A percentile compares a stretch with the other conserved stretches of the same genome.
Evolutionary conservation across 2,113 vertebrate genomes (phyloP).

Genomic region (Lophochroa leadbeateri): DNA sequence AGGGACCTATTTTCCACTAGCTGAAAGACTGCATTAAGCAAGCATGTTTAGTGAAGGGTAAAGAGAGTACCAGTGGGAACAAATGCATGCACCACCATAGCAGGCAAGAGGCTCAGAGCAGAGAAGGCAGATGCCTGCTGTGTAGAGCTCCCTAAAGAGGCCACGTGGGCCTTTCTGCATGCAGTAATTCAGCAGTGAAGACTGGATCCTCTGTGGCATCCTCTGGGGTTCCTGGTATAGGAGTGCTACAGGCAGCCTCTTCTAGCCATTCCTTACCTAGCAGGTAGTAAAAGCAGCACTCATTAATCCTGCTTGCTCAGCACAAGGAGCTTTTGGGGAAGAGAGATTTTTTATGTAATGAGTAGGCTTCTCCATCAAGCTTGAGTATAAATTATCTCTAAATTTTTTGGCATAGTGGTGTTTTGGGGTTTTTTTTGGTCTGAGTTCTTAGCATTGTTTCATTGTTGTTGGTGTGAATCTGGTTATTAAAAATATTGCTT

Average conservation of each 20-base stretch:
- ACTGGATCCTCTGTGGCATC: background rate
- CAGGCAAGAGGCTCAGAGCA: background rate
- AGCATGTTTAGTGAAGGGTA: slow-evolving; percentile 72
- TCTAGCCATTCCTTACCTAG: background rate
- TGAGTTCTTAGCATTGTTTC: background rate
- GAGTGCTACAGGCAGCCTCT: background rate
- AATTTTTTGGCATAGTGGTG: background rate
- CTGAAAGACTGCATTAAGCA: slow-evolving; percentile 72
- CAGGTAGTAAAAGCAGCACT: background rate
- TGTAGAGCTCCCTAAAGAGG: slow-evolving; percentile 39
- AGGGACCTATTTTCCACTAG: slow-evolving; percentile 71
- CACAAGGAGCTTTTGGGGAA: background rate
- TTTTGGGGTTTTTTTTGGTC: background rate
- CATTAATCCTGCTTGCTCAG: background rate
- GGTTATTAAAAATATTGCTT: background rate
- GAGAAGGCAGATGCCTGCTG: slow-evolving; percentile 48
- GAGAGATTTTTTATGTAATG: background rate
- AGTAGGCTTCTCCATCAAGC: background rate
- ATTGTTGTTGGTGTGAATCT: background rate
- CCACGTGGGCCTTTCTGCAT: background rate
- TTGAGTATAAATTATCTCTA: background rate
- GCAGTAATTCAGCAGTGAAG: background rate
- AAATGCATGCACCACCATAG: background rate
- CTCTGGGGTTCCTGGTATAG: background rate
- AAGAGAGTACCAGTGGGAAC: slow-evolving; percentile 61